phyloP scores from a whole-genome alignment of 2,113 vertebrate genomes.

The Ophiodon elongatus region DNA sequence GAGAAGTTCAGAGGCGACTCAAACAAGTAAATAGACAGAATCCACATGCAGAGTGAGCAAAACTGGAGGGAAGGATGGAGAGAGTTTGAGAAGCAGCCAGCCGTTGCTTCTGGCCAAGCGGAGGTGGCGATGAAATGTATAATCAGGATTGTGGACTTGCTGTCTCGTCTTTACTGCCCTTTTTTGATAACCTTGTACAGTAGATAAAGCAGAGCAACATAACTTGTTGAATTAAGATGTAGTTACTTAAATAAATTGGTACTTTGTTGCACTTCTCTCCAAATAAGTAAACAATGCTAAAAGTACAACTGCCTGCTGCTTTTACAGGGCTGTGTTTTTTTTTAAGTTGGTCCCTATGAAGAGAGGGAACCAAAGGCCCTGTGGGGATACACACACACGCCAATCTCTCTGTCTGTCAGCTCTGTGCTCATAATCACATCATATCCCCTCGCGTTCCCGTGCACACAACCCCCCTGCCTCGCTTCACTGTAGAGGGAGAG shows the following conservation, averaged over 20 bases:
- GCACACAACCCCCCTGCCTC: constrained; percentile 60
- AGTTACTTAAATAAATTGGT: constrained; percentile 57
- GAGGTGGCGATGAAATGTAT: constrained; percentile 26
- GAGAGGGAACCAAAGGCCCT: constrained; percentile 64
- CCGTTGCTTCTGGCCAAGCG: constrained; percentile 44
- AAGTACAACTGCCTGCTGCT: constrained; percentile 62
- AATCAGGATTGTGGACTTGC: constrained; percentile 18
- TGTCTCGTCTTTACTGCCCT: constrained; percentile 22
- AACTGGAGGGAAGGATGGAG: constrained; percentile 43
- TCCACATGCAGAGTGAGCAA: constrained; percentile 51
- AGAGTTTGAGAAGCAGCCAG: constrained; percentile 38
- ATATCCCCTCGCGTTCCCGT: constrained; percentile 68
- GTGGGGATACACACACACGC: constrained; percentile 64
- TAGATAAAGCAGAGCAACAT: constrained; percentile 20
- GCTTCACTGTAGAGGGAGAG: constrained; percentile 64
- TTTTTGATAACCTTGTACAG: neutral
- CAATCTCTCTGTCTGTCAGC: constrained; percentile 75
- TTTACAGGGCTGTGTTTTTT: constrained; percentile 42
- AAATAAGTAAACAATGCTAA: constrained; percentile 74
- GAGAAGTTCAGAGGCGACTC: constrained; percentile 50
- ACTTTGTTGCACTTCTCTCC: constrained; percentile 61
- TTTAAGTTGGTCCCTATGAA: constrained; percentile 67
- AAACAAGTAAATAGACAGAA: constrained; percentile 67
- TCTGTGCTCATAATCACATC: constrained; percentile 79
- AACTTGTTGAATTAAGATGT: constrained; percentile 42